These are phyloP conservation scores for Apteryx owenii DNA, from an alignment of 2,113 vertebrate genomes.

Conservation along the genomic window DNA sequence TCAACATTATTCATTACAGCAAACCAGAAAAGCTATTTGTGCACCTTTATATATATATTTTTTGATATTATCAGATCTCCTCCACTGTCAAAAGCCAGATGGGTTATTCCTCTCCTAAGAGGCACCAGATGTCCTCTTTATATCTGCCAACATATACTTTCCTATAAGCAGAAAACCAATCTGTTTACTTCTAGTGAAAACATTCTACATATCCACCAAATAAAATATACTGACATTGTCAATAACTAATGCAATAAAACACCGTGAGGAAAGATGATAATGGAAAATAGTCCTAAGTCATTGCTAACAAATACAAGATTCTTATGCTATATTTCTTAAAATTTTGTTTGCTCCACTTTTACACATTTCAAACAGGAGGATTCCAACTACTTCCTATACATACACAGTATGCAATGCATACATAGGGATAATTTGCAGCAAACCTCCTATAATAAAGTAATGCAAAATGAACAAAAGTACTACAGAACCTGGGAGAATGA, in stretches of 20 bases:
- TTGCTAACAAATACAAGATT: background rate
- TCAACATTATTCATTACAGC: background rate
- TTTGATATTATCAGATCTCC: background rate
- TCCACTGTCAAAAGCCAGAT: background rate
- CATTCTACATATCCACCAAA: background rate
- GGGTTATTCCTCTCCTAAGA: background rate
- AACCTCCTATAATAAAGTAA: background rate
- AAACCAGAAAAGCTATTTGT: background rate
- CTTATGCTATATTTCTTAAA: background rate
- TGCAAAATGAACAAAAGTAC: background rate
- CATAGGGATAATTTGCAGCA: background rate
- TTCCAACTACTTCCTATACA: background rate
- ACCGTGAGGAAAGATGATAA: background rate
- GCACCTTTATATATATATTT: background rate
- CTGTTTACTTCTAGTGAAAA: constrained; percentile 35
- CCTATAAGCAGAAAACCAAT: background rate
- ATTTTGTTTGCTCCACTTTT: background rate
- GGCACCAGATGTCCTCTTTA: constrained; percentile 8
- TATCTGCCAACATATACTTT: background rate
- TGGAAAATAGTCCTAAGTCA: background rate
- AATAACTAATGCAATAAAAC: background rate
- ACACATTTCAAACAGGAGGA: background rate
- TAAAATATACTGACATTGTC: background rate
- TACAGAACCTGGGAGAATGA: background rate
- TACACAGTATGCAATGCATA: background rate